Conservation (phyloP, 2,113 vertebrate species). For the Trogon surrucura region DNA sequence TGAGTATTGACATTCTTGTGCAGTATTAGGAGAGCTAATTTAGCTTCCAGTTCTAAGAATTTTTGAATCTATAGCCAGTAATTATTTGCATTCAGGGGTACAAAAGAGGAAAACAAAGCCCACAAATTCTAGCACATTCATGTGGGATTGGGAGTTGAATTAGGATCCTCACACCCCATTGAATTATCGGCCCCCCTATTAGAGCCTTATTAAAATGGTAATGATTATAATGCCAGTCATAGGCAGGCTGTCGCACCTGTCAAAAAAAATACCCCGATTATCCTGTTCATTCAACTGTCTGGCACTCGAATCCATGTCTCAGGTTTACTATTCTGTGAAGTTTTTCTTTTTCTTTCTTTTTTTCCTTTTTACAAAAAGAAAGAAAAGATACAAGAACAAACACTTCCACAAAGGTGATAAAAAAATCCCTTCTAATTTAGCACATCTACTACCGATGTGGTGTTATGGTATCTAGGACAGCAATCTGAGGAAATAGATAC, state of each 20-base stretch:
- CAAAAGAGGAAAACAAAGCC: slow-evolving; percentile 85
- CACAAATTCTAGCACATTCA: slow-evolving; percentile 88
- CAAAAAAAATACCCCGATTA: slow-evolving; percentile 83
- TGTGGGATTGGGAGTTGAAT: slow-evolving; percentile 85
- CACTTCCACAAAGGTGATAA: slow-evolving; percentile 58
- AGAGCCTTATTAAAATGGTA: slow-evolving; percentile 88
- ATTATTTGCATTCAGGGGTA: slow-evolving; percentile 88
- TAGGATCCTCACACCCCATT: slow-evolving; percentile 85
- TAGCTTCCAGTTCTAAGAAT: slow-evolving; percentile 86
- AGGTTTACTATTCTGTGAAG: slow-evolving; percentile 82
- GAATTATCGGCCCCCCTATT: slow-evolving; percentile 85
- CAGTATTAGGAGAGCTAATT: slow-evolving; percentile 86
- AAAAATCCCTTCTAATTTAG: slow-evolving; percentile 37
- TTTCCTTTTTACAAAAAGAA: slow-evolving; percentile 22
- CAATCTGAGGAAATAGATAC: slow-evolving; percentile 20
- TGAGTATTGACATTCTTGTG: slow-evolving; percentile 87
- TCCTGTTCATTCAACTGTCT: slow-evolving; percentile 84
- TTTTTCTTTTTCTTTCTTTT: slow-evolving; percentile 17
- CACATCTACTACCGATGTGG: slow-evolving; percentile 29
- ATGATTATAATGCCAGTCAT: slow-evolving; percentile 85
- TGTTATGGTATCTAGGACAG: slow-evolving; percentile 42
- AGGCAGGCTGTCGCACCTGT: slow-evolving; percentile 84
- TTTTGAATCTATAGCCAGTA: slow-evolving; percentile 87
- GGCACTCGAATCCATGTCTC: slow-evolving; percentile 77
- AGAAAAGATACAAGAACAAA: slow-evolving; percentile 74